A percentile compares a stretch with the other conserved stretches of the same genome.
These are phyloP conservation scores for Ptilonorhynchus violaceus DNA, from an alignment of 2,113 vertebrate species.

Conservation along the genomic window DNA sequence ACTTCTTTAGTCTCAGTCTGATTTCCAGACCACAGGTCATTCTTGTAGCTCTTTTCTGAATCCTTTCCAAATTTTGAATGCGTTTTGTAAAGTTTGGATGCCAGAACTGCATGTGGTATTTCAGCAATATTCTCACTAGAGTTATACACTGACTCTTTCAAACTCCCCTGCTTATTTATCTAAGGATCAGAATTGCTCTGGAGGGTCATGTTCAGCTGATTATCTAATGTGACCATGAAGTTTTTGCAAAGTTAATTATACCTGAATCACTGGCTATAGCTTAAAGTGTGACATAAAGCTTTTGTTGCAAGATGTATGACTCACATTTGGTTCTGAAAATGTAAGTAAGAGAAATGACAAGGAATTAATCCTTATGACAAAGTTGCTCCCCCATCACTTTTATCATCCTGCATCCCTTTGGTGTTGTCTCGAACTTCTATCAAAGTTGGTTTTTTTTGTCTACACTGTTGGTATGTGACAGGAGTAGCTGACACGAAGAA, in stretches of 20 bases:
- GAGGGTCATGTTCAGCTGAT: constrained; percentile 4
- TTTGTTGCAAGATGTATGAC: not conserved
- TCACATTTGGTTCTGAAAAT: not conserved
- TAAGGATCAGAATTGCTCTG: constrained; percentile 28
- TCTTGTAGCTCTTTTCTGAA: constrained; percentile 34
- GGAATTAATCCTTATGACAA: not conserved
- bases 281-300: not conserved
- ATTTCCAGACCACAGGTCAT: constrained; percentile 43
- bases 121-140: constrained; percentile 39
- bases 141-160: not conserved
- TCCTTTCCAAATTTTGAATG: constrained; percentile 2
- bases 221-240: not conserved
- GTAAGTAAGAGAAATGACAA: not conserved
- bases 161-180: constrained; percentile 25
- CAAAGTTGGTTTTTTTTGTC: not conserved
- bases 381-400: not conserved
- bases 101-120: constrained; percentile 42
- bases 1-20: constrained; percentile 44
- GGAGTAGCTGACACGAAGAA: not conserved
- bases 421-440: not conserved
- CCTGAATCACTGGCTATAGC: not conserved
- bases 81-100: not conserved
- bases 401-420: not conserved
- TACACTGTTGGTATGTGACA: not conserved
- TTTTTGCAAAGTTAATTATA: constrained; percentile 21